Conservation (phyloP, 1,140 invertebrate genomes). For the Drosophila auraria region DNA sequence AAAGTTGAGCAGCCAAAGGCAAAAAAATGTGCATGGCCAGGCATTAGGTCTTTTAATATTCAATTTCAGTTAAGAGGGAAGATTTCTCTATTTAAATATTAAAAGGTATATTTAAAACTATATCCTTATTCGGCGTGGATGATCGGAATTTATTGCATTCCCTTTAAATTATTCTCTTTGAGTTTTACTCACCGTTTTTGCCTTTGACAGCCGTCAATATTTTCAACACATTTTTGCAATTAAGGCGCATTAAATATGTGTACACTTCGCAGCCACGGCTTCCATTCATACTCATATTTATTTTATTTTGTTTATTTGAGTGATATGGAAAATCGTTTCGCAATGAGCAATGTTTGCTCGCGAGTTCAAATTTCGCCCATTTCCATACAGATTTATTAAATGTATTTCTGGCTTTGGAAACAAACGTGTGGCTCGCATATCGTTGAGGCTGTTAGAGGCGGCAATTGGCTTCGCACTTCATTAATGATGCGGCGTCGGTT, state of each 20-base stretch:
- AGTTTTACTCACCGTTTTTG: slow-evolving; percentile 6
- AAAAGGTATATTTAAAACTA: neutral
- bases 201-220: slow-evolving; percentile 29
- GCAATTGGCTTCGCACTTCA: slow-evolving; percentile 77
- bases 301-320: slow-evolving; percentile 63
- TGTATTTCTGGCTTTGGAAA: neutral
- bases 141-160: neutral
- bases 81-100: too few relatives aligned
- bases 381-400: slow-evolving; percentile 21
- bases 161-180: neutral
- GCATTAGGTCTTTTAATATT: slow-evolving; percentile 5
- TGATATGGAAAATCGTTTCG: slow-evolving; percentile 49
- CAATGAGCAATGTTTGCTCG: slow-evolving; percentile 49
- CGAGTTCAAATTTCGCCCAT: slow-evolving; percentile 56
- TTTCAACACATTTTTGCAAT: slow-evolving; percentile 60
- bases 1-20: slow-evolving; percentile 36
- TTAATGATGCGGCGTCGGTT: slow-evolving; percentile 52
- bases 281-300: slow-evolving; percentile 12
- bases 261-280: slow-evolving; percentile 2
- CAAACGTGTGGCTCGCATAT: slow-evolving; percentile 14
- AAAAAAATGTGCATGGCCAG: slow-evolving; percentile 46
- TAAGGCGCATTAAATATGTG: slow-evolving; percentile 54
- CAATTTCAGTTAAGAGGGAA: neutral
- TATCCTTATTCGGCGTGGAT: neutral
- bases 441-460: slow-evolving; percentile 45